phyloP scores from a whole-genome alignment of 1,140 invertebrate species.

The Penaeus japonicus region DNA sequence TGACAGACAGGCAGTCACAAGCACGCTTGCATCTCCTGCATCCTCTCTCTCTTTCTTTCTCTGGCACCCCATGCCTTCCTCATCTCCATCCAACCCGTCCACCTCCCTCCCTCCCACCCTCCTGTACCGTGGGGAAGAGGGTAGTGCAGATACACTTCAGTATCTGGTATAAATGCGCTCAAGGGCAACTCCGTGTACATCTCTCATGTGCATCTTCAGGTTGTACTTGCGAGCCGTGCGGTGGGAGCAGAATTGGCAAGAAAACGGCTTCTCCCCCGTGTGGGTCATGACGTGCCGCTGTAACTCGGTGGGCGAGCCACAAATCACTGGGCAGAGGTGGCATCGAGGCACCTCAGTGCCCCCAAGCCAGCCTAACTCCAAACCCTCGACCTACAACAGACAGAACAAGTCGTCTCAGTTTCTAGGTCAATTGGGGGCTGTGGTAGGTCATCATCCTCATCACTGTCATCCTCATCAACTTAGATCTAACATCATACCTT shows the following conservation, averaged over 20 bases:
- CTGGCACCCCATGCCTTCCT: neutral
- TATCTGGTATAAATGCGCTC: slow-evolving; percentile 39
- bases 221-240: slow-evolving; percentile 69
- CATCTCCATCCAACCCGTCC: neutral
- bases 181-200: slow-evolving; percentile 38
- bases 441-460: too few species aligned
- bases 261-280: slow-evolving; percentile 66
- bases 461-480: too few species aligned
- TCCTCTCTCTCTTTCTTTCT: neutral
- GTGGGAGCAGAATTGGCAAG: slow-evolving; percentile 70
- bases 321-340: slow-evolving; percentile 45
- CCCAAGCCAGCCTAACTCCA: neutral
- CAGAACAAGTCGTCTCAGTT: neutral
- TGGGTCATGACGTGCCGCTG: slow-evolving; percentile 50
- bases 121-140: neutral
- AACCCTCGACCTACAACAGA: neutral
- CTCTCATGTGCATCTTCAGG: slow-evolving; percentile 48
- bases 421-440: neutral
- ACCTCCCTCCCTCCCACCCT: neutral
- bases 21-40: too few species aligned
- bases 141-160: neutral
- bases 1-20: too few species aligned
- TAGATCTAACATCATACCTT: too few species aligned
- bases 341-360: slow-evolving; percentile 34
- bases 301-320: slow-evolving; percentile 43